Evolutionary conservation across 2,797 vertebrate genomes (phyloP).

Genomic region (Limosa lapponica): DNA sequence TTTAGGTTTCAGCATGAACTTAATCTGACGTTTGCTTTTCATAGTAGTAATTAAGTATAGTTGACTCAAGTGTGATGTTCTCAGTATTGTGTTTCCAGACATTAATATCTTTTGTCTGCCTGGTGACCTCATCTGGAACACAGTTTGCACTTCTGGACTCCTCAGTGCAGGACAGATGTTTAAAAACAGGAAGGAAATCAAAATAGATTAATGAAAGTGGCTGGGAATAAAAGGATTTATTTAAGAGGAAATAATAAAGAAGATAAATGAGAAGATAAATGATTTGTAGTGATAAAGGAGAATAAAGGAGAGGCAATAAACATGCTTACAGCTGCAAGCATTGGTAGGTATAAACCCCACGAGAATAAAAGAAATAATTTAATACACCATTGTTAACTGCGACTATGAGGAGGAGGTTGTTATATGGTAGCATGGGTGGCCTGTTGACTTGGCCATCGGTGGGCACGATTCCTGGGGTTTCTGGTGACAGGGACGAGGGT

Average conservation of each 20-base stretch:
- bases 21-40: neutral
- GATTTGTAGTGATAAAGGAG: neutral
- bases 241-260: neutral
- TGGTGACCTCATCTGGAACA: neutral
- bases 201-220: neutral
- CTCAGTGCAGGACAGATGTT: neutral
- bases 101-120: neutral
- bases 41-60: neutral
- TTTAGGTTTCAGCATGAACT: neutral
- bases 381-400: neutral
- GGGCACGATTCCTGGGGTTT: neutral
- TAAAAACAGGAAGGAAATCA: neutral
- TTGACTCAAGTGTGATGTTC: neutral
- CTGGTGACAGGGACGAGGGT: neutral
- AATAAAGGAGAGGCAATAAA: neutral
- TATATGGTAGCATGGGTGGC: neutral
- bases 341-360: neutral
- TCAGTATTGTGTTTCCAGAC: neutral
- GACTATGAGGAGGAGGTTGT: neutral
- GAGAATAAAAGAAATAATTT: neutral
- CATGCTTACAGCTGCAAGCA: neutral
- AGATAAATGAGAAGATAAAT: neutral
- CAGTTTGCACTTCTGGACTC: neutral
- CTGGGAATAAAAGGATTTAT: neutral
- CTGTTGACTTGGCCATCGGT: accelerated